Base-by-base conservation (phyloP, 2,113 vertebrate species). In the Eulemur macaco region DNA sequence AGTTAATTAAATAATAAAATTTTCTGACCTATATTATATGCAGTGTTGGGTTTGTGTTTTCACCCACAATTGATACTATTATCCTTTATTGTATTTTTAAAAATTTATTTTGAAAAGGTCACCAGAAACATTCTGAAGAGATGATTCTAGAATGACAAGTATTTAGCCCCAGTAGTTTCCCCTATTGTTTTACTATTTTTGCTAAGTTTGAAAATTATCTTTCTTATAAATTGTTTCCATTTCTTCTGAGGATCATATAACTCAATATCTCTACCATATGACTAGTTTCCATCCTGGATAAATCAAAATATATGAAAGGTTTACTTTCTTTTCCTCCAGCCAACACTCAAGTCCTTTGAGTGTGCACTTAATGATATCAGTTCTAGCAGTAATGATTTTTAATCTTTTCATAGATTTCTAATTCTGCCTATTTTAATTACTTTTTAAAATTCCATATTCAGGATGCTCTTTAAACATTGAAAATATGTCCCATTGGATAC, bases 1-100 rank as follows among this genome's bases (percentile, higher is more conserved):
- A 97, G 74, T 91, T 97, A 96, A 81, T 74, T 88, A 60, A 87
- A 58, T 86, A 96, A 95, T 96, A 96, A 97, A 94, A 66, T 94
- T 74, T 92, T 92, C 58, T 94, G 27, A 91, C 87, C 85, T 97
- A 6, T 81, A 82, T 95, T 85, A 83, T 82, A 56, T 91, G 50
- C 39, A 89, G 50, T 97, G 71, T 96, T 97, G 94, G 81, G 77
- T 97, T 97, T 96, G 76, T 95, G 20, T 89, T 95, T 97, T 71
- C 52, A 88, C 63, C 60, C n/a, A 92, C 20, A 95, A 56, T 68
- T 93, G 42, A 87, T 69, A 63, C 81, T 86, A 1, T 86, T 91
- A 77, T 69, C 58, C 95, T 96, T 94, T 89, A 85, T 73, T 95
- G 10, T 97, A 63, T 91, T 95, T 94, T 89, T 45, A 5, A 86